Evolutionary conservation across 2,797 vertebrate species (phyloP).

Genomic region (Anisognathus igniventris): DNA sequence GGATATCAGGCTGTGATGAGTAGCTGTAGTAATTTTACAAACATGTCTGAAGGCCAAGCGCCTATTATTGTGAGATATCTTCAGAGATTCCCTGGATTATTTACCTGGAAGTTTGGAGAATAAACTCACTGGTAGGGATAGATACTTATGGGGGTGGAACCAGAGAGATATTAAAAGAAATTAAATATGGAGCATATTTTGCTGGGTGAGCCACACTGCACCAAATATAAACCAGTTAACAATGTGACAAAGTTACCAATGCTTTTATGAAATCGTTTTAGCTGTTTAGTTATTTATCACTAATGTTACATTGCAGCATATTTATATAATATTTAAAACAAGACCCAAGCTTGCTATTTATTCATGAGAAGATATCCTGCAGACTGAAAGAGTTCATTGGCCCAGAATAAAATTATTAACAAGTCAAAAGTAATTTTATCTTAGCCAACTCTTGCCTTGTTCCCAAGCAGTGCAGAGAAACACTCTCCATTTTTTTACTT

Average conservation of each 20-base stretch:
- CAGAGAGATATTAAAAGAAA: background rate
- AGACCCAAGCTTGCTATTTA: slow-evolving; percentile 3
- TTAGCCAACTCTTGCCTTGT: background rate
- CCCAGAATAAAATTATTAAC: background rate
- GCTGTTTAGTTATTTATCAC: slow-evolving; percentile 22
- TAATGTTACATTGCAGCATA: background rate
- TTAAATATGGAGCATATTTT: background rate
- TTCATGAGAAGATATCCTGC: background rate
- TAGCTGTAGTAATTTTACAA: background rate
- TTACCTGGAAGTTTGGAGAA: background rate
- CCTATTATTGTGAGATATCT: background rate
- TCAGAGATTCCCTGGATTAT: background rate
- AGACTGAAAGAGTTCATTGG: background rate
- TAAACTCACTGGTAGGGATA: background rate
- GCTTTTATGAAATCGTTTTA: background rate
- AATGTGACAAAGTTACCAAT: background rate
- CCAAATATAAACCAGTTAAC: background rate
- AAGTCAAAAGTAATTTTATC: background rate
- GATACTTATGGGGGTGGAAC: background rate
- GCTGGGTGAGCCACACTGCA: background rate
- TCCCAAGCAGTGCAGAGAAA: background rate
- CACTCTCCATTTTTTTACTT: background rate
- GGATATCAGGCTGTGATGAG: background rate
- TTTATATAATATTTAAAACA: slow-evolving; percentile 46
- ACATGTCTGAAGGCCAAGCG: background rate